Conservation (phyloP, 64 coral and sea anemone genomes). For the Stichodactyla mertensii region DNA sequence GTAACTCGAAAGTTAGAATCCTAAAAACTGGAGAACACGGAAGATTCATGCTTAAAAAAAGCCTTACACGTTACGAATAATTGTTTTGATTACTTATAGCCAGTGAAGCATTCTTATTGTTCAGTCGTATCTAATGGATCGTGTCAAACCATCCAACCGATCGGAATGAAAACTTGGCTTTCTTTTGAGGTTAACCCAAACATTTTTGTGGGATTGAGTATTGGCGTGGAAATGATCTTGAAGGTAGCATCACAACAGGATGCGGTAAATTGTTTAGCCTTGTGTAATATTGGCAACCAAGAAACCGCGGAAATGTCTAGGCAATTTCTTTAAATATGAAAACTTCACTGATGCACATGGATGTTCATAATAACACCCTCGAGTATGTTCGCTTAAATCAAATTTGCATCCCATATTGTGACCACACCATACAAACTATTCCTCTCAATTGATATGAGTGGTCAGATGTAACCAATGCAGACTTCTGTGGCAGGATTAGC, state of each 20-base stretch:
- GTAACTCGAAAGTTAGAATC: conserved; percentile 24
- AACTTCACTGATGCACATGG: conserved; percentile 5
- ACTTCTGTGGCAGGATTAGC: conserved; percentile 11
- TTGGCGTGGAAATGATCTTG: conserved; percentile 28
- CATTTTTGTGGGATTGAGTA: conserved; percentile 21
- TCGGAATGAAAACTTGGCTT: conserved; percentile 16
- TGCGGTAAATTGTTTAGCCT: conserved; percentile 22
- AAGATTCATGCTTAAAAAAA: background rate
- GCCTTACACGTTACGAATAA: background rate
- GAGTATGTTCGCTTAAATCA: background rate
- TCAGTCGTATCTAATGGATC: conserved; percentile 10
- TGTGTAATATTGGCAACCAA: conserved; percentile 22
- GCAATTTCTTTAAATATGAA: conserved; percentile 20
- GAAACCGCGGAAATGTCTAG: conserved; percentile 29
- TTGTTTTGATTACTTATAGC: background rate
- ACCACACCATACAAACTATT: background rate
- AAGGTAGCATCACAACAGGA: conserved; percentile 20
- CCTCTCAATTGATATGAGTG: background rate
- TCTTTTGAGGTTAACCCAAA: conserved; percentile 22
- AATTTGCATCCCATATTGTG: background rate
- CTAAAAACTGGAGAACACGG: background rate
- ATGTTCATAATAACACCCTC: conserved; percentile 19
- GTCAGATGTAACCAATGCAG: background rate
- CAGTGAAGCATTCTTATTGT: background rate
- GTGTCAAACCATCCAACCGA: conserved; percentile 26